These are phyloP conservation scores for Galemys pyrenaicus DNA, from an alignment of 2,113 vertebrate species.

Conservation along the genomic window DNA sequence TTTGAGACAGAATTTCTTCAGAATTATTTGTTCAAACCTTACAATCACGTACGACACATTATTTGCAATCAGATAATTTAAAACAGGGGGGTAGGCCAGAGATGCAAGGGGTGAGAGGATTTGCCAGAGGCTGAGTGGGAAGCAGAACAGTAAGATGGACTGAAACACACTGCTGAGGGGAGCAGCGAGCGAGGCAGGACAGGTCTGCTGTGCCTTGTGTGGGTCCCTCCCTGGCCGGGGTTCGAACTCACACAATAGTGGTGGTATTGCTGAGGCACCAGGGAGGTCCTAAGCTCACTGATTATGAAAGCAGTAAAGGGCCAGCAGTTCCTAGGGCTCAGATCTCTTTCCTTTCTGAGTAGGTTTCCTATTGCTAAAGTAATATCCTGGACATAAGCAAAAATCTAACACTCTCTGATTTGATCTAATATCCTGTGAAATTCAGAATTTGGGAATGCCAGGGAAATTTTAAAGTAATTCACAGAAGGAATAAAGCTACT, in stretches of 20 bases:
- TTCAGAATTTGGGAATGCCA: not conserved
- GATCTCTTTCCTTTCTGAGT: not conserved
- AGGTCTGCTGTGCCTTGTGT: too few relatives aligned
- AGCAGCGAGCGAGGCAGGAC: too few relatives aligned
- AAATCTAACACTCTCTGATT: not conserved
- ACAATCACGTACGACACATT: not conserved
- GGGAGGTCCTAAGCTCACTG: not conserved
- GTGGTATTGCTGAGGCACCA: too few relatives aligned
- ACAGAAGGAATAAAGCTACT: conserved; percentile 3
- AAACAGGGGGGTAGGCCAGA: not conserved
- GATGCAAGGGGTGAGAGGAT: too few relatives aligned
- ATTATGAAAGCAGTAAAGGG: not conserved
- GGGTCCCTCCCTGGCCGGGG: too few relatives aligned
- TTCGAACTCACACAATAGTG: too few relatives aligned
- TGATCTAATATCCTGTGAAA: not conserved
- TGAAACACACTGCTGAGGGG: too few relatives aligned
- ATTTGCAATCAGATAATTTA: not conserved
- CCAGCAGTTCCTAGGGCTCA: not conserved
- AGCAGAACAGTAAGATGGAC: too few relatives aligned
- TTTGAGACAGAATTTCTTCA: not conserved
- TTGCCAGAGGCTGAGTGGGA: too few relatives aligned
- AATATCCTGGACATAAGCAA: not conserved
- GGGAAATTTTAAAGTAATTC: not conserved
- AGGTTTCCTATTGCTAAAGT: not conserved
- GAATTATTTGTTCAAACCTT: not conserved